These are phyloP conservation scores for Daphoenositta chrysoptera DNA, from an alignment of 2,113 vertebrate genomes.

Conservation along the genomic window DNA sequence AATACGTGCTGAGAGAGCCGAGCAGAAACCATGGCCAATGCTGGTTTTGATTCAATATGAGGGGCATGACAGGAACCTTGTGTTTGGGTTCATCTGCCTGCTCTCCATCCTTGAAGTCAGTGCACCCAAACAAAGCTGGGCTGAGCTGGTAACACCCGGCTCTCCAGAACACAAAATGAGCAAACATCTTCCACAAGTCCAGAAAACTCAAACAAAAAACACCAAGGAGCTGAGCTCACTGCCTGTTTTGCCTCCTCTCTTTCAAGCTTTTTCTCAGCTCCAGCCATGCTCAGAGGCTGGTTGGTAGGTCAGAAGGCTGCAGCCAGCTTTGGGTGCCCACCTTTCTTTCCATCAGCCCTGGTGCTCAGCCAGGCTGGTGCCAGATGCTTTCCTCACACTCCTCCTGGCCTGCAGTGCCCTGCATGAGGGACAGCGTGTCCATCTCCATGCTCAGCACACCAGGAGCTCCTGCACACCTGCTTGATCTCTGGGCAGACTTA, in stretches of 20 bases:
- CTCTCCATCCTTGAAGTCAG: neutral
- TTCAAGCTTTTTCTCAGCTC: neutral
- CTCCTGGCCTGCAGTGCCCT: neutral
- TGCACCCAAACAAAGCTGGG: neutral
- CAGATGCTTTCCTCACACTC: neutral
- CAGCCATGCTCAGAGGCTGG: neutral
- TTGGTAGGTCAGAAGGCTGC: neutral
- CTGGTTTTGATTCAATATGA: neutral
- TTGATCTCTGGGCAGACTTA: neutral
- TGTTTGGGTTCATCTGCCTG: neutral
- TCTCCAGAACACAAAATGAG: neutral
- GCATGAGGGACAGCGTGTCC: neutral
- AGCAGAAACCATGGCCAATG: accelerated
- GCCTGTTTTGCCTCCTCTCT: neutral
- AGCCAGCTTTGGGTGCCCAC: neutral
- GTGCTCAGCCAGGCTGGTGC: neutral
- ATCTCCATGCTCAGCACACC: neutral
- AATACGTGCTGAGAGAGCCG: accelerated
- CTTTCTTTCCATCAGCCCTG: neutral
- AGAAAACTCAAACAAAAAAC: neutral
- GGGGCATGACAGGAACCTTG: neutral
- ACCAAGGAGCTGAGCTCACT: neutral
- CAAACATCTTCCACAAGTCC: neutral
- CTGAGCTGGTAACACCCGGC: neutral
- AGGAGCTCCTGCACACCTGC: neutral